Evolutionary conservation across 2,113 vertebrate species (phyloP), one percentile per base, ranked within the genome.

Genomic region (Maccullochella peelii): DNA sequence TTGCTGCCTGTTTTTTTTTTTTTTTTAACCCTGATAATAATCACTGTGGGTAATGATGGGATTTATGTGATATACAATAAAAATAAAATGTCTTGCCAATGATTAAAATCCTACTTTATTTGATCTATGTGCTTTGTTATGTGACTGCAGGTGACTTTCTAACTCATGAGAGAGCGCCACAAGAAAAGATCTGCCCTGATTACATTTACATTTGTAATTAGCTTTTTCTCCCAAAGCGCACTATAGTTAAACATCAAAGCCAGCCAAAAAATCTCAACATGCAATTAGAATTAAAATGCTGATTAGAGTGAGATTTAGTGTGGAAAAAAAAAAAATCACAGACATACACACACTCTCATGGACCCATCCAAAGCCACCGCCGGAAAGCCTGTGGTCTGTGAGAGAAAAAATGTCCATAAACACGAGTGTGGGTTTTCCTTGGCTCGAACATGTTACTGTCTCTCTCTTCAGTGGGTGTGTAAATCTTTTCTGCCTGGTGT

Each of bases 351-450:
- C 65, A 8, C 65, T 71, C 82, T 86, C 69, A 44, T 80, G 84
- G 76, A 68, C 68, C 42, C 27, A 79, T 86, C 76, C 80, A 91
- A 93, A 92, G 87, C 91, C 88, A 84, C 86, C 23, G 57, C 78
- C 71, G 80, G 88, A 93, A 91, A 92, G 77, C 81, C 83, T 93
- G 94, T 38, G 91, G 92, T 90, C 70, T 86, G 80, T 21, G 15
- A 88, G 86, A 90, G 84, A 88, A 88, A 92, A 91, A 92, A 82
- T 79, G 82, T 86, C 86, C 89, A 92, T 91, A 92, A 94, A 92
- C 92, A 88, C 72, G 55, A 90, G 87, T 78, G 83, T 89, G 89
- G 89, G 89, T 93, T 92, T 93, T 88, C 82, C 82, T 94, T 93
- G 91, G 93, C 90, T 78, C n/a, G 52, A 86, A 70, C 76, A 66